These are phyloP conservation scores for Mylabris phalerata DNA, from an alignment of 1,140 invertebrate genomes.

Conservation along the genomic window DNA sequence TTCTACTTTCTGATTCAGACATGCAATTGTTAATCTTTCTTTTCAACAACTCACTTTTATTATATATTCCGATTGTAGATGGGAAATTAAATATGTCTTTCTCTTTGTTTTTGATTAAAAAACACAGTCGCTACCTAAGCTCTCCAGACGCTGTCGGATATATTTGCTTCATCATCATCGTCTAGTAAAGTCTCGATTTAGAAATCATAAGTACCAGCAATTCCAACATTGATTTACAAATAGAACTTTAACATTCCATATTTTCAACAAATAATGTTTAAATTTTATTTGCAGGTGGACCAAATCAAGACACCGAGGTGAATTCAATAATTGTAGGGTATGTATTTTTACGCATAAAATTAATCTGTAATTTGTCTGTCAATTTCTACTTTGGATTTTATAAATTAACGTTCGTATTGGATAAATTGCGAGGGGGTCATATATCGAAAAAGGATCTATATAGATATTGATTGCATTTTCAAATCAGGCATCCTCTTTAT, in stretches of 20 bases:
- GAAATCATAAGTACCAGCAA: no score
- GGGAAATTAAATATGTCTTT: conserved; percentile 28
- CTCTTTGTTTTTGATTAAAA: conserved; percentile 21
- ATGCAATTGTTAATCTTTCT: conserved; percentile 33
- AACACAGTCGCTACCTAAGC: conserved; percentile 15
- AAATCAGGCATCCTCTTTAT: conserved; percentile 22
- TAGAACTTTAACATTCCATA: no score
- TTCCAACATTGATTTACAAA: no score
- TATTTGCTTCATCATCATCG: background rate
- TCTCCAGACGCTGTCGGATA: conserved; percentile 2
- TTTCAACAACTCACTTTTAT: conserved; percentile 31
- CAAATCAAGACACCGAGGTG: no score
- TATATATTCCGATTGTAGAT: conserved; percentile 33
- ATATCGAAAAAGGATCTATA: conserved; percentile 2
- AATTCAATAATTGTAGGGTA: no score
- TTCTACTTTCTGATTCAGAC: conserved; percentile 28
- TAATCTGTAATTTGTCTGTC: no score
- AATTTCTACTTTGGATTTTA: conserved; percentile 12
- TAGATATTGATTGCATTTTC: conserved; percentile 22
- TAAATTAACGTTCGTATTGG: conserved; percentile 15
- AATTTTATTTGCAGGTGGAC: no score
- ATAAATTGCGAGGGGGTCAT: background rate
- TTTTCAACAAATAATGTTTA: background rate
- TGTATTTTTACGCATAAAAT: no score
- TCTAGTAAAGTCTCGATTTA: no score